A percentile compares a stretch with the other conserved stretches of the same genome.
These are phyloP conservation scores for Poecilia gillii DNA, from an alignment of 2,797 vertebrate species.

Conservation along the genomic window DNA sequence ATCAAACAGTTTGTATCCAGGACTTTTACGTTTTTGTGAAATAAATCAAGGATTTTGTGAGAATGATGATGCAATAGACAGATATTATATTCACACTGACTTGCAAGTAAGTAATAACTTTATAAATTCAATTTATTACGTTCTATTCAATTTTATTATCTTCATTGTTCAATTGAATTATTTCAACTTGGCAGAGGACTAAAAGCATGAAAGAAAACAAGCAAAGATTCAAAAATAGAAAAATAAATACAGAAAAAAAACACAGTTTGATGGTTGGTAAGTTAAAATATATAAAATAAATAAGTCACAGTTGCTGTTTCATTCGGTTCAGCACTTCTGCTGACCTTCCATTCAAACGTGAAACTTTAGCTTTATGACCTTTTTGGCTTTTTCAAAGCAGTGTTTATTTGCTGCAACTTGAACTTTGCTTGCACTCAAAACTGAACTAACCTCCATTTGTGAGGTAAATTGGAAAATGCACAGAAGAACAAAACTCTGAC, in stretches of 20 bases:
- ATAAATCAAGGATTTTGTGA: not conserved
- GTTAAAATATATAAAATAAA: not conserved
- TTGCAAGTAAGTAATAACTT: not conserved
- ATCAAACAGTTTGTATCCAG: not conserved
- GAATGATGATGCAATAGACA: not conserved
- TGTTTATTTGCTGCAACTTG: not conserved
- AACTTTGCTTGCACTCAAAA: not conserved
- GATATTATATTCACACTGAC: not conserved
- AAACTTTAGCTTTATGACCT: not conserved
- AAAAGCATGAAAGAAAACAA: not conserved
- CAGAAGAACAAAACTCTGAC: not conserved
- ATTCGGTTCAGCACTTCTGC: not conserved
- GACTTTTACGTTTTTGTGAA: not conserved
- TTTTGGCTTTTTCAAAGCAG: not conserved
- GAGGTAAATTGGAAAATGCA: not conserved
- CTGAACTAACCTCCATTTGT: not conserved
- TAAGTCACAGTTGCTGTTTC: not conserved
- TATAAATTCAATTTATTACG: not conserved
- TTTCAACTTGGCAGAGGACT: not conserved
- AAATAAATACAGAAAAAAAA: not conserved
- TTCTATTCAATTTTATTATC: not conserved
- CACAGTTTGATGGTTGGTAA: not conserved
- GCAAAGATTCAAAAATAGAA: not conserved
- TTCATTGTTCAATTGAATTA: not conserved
- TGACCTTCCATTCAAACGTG: not conserved